Percentiles rank a stretch among this genome's conserved stretches.
These are phyloP conservation scores for Strongylocentrotus purpuratus DNA, from an alignment of 35 echinoderm and acorn worm species.

Conservation along the genomic window DNA sequence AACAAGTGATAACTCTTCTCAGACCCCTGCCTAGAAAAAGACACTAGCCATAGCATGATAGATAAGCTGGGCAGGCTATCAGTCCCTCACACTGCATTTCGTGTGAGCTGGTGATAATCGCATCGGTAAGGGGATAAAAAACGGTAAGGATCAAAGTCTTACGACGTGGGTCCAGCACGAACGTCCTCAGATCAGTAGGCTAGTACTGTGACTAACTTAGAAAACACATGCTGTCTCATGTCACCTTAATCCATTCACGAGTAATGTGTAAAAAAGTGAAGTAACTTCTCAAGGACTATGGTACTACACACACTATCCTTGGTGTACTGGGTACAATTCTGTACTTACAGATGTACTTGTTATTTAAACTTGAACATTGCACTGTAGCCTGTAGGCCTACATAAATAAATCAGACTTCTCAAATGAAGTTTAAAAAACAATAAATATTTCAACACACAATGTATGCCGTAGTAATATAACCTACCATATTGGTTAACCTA, in stretches of 20 bases:
- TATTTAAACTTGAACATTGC: too few relatives aligned
- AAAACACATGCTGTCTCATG: not conserved
- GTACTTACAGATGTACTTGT: too few relatives aligned
- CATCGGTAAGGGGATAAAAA: not conserved
- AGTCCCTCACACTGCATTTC: not conserved
- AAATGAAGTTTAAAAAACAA: too few relatives aligned
- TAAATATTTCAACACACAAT: too few relatives aligned
- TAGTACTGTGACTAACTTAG: not conserved
- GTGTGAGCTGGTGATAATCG: not conserved
- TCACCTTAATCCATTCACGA: not conserved
- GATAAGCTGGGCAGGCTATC: not conserved
- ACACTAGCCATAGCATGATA: not conserved
- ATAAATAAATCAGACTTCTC: too few relatives aligned
- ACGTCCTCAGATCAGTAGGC: not conserved
- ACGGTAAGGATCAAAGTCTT: not conserved
- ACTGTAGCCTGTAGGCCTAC: too few relatives aligned
- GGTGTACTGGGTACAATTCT: not conserved
- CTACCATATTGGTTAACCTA: too few relatives aligned
- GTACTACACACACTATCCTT: not conserved
- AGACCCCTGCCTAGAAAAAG: not conserved
- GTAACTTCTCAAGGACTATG: not conserved
- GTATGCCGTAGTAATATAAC: too few relatives aligned
- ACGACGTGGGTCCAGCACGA: not conserved
- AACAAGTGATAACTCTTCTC: conserved; percentile 32
- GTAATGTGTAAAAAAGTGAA: not conserved